These are phyloP conservation scores for Schrankia costaestrigalis DNA, from an alignment of 2,888 invertebrate genomes.

Conservation along the genomic window DNA sequence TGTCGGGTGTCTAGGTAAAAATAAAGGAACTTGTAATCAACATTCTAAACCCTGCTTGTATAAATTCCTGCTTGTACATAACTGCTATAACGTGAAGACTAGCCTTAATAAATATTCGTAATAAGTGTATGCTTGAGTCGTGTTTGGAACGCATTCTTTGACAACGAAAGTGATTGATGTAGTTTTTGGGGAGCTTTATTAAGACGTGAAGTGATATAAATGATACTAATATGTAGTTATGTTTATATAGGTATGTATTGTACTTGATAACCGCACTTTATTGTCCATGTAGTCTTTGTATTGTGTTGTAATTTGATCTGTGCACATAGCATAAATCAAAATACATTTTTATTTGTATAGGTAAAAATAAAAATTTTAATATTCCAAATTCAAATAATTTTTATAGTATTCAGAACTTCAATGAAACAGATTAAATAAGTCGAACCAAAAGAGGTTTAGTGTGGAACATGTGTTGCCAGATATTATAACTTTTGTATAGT, in stretches of 20 bases:
- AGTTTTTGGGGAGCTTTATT: slow-evolving; percentile 1
- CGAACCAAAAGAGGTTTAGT: slow-evolving; percentile 19
- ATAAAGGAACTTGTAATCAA: slow-evolving; percentile 25
- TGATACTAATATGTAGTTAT: neutral
- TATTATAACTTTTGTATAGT: slow-evolving; percentile 30
- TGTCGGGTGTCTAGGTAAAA: too few species aligned
- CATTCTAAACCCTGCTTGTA: slow-evolving; percentile 32
- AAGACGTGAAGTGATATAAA: slow-evolving; percentile 1
- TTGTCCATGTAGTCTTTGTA: too few species aligned
- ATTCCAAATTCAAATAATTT: neutral
- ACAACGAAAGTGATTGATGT: slow-evolving; percentile 9
- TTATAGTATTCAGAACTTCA: slow-evolving; percentile 8
- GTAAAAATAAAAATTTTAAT: neutral
- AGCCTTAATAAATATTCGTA: slow-evolving; percentile 39
- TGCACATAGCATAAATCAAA: neutral
- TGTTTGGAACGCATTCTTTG: slow-evolving; percentile 35
- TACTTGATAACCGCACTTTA: too few species aligned
- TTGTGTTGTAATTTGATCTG: too few species aligned
- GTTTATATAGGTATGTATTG: too few species aligned
- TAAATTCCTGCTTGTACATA: slow-evolving; percentile 39
- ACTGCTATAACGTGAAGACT: slow-evolving; percentile 32
- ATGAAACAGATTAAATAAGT: slow-evolving; percentile 14
- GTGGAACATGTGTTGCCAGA: slow-evolving; percentile 20
- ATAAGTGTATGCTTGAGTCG: slow-evolving; percentile 30
- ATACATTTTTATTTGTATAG: neutral